phyloP scores from a whole-genome alignment of 2,797 vertebrate species.

The Amblyraja radiata region DNA sequence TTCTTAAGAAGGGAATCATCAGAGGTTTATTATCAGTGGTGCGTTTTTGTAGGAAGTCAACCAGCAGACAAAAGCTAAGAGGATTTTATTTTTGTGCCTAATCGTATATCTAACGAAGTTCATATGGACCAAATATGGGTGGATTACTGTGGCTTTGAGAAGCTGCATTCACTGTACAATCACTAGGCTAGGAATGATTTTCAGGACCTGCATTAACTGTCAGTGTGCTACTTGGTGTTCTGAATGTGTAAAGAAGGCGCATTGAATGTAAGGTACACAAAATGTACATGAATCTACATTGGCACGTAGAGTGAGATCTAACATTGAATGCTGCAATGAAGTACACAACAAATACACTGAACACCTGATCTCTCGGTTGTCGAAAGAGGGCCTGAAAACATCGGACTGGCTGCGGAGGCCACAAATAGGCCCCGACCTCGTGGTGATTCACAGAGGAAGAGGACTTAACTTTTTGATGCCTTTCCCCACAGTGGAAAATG shows the following conservation, averaged over 20 bases:
- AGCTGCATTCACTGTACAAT: not conserved
- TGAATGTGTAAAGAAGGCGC: not conserved
- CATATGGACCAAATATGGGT: not conserved
- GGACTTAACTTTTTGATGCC: too few relatives aligned
- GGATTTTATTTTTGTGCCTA: not conserved
- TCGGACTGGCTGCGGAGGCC: too few relatives aligned
- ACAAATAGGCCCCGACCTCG: too few relatives aligned
- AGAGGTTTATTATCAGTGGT: not conserved
- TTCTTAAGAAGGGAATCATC: not conserved
- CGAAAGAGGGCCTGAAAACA: too few relatives aligned
- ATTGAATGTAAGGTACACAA: not conserved
- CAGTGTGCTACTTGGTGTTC: not conserved
- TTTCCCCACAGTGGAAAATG: too few relatives aligned
- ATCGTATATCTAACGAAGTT: not conserved
- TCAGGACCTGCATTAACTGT: not conserved
- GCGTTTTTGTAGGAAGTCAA: not conserved
- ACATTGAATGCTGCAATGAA: not conserved
- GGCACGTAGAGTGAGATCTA: not conserved
- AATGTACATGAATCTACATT: not conserved
- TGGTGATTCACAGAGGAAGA: too few relatives aligned
- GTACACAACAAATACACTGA: not conserved
- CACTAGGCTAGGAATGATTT: not conserved
- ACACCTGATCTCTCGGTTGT: too few relatives aligned
- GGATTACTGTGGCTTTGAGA: not conserved
- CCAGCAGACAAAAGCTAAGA: not conserved